Evolutionary conservation across 1,140 invertebrate genomes (phyloP), one percentile per base, ranked within the genome.

Genomic region (Drosophila parvula): DNA sequence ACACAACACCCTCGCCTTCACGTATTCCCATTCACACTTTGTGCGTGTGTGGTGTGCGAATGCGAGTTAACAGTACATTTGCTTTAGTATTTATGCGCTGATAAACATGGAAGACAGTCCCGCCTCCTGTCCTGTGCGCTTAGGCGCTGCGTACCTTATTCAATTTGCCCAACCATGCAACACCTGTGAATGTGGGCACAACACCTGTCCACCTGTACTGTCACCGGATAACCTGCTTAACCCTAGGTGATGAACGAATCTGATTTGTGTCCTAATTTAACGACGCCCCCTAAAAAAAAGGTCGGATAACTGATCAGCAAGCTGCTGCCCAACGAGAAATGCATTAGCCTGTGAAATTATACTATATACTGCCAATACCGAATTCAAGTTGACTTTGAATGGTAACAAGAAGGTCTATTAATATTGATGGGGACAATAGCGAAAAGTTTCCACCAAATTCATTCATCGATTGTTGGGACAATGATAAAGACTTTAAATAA

Each of bases 21-120:
- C 57, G 41, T 55, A 70, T 61, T 78, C 55, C 70, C 59, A 75
- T 79, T 79, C 70, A 83, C 71, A 88, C 79, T 77, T 86, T 78
- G 69, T 88, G 79, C 58, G 58, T 22, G 50, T 88, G 76, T 79
- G 45, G 12, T 14, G 22, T 1, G 12, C 70, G 73, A 82, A 86
- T 88, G 79, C 79, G 61, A 74, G 73, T 88, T 88, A 88, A 88
- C 83, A 89, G 83, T 86, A 86, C 83, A 86, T 86, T 86, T 83
- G 78, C 64, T 79, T 61, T 58, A 57, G 61, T 79, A 86, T 86
- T 88, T 86, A 86, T 86, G 71, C 50, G 76, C 71, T 74, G 85
- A 86, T 86, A 86, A 86, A 74, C 59, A 58, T 5, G 9, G 12
- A 38, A 60, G 57, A 27, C 43, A 50, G 27, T 10, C 12, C n/a